Conservation (phyloP, 1,140 invertebrate genomes). For the Psix sp. region DNA sequence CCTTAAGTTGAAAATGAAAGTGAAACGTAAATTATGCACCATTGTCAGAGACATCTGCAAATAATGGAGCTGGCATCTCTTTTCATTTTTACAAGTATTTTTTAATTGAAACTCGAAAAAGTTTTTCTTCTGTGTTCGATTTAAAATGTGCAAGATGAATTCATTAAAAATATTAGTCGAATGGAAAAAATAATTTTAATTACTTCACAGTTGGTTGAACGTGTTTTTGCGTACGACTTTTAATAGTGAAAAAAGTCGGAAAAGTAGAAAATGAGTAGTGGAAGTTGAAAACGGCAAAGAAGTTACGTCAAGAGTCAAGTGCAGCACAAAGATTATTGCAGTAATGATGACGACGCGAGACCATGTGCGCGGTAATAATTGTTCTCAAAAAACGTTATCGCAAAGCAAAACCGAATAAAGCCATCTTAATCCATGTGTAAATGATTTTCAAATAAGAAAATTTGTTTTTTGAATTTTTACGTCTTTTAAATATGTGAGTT, state of each 20-base stretch:
- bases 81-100: no score
- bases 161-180: constrained; percentile 38
- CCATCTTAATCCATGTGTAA: constrained; percentile 43
- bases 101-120: no score
- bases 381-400: constrained; percentile 52
- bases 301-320: constrained; percentile 50
- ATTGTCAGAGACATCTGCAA: no score
- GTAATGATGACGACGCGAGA: constrained; percentile 48
- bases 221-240: constrained; percentile 35
- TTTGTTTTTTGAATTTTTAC: constrained; percentile 34
- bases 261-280: constrained; percentile 19
- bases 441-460: constrained; percentile 18
- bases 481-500: constrained; percentile 42
- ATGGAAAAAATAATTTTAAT: constrained; percentile 43
- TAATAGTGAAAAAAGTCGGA: constrained; percentile 40
- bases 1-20: constrained; percentile 18
- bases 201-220: constrained; percentile 8
- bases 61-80: no score
- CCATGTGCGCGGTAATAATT: constrained; percentile 50
- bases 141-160: constrained; percentile 8
- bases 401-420: constrained; percentile 26
- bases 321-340: constrained; percentile 49
- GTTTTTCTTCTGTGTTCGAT: no score
- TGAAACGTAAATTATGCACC: constrained; percentile 21
- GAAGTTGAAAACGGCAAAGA: constrained; percentile 40